phyloP scores from a whole-genome alignment of 2,888 invertebrate genomes.

The Cheilosia urbana region DNA sequence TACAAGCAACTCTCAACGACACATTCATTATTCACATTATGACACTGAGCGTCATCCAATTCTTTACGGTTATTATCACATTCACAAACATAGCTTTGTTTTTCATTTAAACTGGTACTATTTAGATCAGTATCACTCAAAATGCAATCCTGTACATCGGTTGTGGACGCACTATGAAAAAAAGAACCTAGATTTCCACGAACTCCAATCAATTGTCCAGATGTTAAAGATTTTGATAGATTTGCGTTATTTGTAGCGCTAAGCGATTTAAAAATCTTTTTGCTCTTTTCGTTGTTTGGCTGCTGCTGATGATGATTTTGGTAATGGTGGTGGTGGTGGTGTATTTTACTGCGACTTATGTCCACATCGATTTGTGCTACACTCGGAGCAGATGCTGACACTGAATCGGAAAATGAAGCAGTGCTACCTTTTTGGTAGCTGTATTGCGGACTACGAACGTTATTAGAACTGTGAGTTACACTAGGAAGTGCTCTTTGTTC shows the following conservation, averaged over 20 bases:
- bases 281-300: background rate
- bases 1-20: constrained; percentile 34
- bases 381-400: constrained; percentile 15
- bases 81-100: constrained; percentile 39
- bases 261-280: constrained; percentile 74
- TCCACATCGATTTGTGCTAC: constrained; percentile 20
- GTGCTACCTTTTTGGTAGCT: background rate
- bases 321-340: background rate
- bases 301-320: constrained; percentile 4
- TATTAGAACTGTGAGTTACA: background rate
- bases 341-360: constrained; percentile 11
- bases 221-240: constrained; percentile 34
- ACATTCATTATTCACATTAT: constrained; percentile 24
- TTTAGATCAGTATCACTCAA: constrained; percentile 55
- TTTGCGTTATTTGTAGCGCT: constrained; percentile 75
- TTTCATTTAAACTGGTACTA: constrained; percentile 62
- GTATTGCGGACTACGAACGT: background rate
- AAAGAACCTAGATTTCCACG: constrained; percentile 26
- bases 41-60: constrained; percentile 4
- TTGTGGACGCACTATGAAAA: constrained; percentile 48
- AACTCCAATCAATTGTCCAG: constrained; percentile 39
- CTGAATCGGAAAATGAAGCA: constrained; percentile 22
- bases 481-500: background rate
- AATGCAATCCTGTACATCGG: constrained; percentile 53
- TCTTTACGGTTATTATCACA: constrained; percentile 4